These are phyloP conservation scores for Cetoscarus ocellatus DNA, from an alignment of 2,797 vertebrate genomes.

Conservation along the genomic window DNA sequence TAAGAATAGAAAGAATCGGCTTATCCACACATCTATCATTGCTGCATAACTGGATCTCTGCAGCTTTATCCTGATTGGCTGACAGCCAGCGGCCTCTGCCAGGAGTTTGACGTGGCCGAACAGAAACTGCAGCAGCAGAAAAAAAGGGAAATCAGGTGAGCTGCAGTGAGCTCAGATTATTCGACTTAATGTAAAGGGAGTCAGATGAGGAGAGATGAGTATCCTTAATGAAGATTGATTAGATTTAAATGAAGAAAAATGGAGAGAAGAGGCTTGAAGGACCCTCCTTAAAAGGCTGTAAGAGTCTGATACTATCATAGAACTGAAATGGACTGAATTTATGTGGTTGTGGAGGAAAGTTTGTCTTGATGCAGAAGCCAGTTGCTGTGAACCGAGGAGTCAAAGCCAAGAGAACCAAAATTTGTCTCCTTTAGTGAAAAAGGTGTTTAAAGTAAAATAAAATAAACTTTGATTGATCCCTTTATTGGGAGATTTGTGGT, in stretches of 20 bases:
- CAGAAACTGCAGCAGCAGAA: conserved; percentile 36
- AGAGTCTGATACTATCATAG: neutral
- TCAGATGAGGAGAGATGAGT: neutral
- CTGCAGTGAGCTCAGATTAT: conserved; percentile 4
- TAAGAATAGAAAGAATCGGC: neutral
- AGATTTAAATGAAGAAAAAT: neutral
- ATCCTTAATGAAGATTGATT: neutral
- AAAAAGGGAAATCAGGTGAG: conserved; percentile 4
- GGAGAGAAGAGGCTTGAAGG: neutral
- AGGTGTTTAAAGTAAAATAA: too few species aligned
- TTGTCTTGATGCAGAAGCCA: neutral
- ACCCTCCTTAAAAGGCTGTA: neutral
- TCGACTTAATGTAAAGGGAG: neutral
- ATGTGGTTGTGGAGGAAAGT: neutral
- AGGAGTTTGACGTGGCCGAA: conserved; percentile 26
- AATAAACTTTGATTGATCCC: too few species aligned
- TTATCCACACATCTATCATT: neutral
- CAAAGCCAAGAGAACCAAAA: too few species aligned
- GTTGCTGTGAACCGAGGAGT: too few species aligned
- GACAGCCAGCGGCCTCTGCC: conserved; percentile 26
- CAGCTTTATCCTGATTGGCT: conserved; percentile 40
- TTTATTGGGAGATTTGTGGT: too few species aligned
- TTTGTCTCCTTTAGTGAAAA: too few species aligned
- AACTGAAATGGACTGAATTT: neutral
- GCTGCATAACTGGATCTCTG: conserved; percentile 11